Evolutionary conservation across 2,113 vertebrate species (phyloP).

Genomic region (Pteronura brasiliensis): DNA sequence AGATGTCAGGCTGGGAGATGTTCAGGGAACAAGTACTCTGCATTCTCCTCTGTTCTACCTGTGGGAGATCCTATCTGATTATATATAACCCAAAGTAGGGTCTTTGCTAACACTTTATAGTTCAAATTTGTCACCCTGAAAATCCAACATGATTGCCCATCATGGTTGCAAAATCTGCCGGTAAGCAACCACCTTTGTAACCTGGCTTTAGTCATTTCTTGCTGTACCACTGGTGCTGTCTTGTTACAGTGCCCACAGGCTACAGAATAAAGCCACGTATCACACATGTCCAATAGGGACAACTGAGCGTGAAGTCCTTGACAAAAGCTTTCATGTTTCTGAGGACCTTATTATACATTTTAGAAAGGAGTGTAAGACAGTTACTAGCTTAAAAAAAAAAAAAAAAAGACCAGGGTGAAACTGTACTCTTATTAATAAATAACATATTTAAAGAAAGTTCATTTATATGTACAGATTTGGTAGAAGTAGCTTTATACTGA

Average conservation of each 20-base stretch:
- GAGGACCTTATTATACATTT: neutral
- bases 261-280: neutral
- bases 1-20: neutral
- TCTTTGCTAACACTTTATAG: neutral
- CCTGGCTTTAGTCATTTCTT: neutral
- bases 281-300: neutral
- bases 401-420: neutral
- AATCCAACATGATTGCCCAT: neutral
- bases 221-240: fast-evolving
- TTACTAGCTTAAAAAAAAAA: neutral
- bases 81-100: neutral
- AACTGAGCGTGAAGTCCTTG: neutral
- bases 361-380: neutral
- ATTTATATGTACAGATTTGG: neutral
- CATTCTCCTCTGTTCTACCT: neutral
- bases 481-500: neutral
- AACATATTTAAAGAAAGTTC: neutral
- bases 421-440: neutral
- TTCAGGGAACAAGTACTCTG: neutral
- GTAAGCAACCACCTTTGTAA: neutral
- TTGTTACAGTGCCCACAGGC: neutral
- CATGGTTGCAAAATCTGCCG: neutral
- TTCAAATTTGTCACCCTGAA: neutral
- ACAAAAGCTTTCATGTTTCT: neutral
- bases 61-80: neutral